Conservation (phyloP, 2,888 invertebrate genomes). For the Cataglyphis albicans region DNA sequence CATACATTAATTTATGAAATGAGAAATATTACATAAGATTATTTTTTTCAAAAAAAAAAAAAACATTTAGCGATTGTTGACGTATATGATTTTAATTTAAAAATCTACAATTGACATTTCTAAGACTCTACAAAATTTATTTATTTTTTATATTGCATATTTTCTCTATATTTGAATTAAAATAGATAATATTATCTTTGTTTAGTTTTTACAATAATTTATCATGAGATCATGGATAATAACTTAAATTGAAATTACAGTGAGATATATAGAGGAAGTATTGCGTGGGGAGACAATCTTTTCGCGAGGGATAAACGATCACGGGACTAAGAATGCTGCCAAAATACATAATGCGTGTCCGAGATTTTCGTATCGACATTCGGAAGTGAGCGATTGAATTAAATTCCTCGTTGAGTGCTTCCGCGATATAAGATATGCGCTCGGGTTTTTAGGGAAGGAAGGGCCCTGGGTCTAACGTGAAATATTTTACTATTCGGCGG, state of each 20-base stretch:
- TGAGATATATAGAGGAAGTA: background rate
- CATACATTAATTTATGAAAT: background rate
- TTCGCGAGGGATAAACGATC: background rate
- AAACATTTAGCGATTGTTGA: background rate
- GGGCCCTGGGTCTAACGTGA: constrained; percentile 57
- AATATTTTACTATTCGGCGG: constrained; percentile 66
- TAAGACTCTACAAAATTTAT: background rate
- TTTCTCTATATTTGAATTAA: background rate
- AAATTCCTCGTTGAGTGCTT: constrained; percentile 59
- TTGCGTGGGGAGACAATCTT: background rate
- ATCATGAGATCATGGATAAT: background rate
- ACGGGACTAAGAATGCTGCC: constrained; percentile 8
- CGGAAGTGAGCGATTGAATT: constrained; percentile 67
- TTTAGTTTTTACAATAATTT: background rate
- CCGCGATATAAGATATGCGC: constrained; percentile 61
- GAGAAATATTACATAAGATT: background rate
- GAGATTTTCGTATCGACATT: constrained; percentile 50
- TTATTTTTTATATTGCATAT: background rate
- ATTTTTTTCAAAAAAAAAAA: background rate
- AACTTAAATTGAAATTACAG: background rate
- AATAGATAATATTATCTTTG: background rate
- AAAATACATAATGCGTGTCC: constrained; percentile 50
- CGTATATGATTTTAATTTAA: background rate
- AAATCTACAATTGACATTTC: background rate
- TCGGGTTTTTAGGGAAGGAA: constrained; percentile 23